Conservation (phyloP, 1,140 invertebrate genomes). For the Tribolium castaneum region DNA sequence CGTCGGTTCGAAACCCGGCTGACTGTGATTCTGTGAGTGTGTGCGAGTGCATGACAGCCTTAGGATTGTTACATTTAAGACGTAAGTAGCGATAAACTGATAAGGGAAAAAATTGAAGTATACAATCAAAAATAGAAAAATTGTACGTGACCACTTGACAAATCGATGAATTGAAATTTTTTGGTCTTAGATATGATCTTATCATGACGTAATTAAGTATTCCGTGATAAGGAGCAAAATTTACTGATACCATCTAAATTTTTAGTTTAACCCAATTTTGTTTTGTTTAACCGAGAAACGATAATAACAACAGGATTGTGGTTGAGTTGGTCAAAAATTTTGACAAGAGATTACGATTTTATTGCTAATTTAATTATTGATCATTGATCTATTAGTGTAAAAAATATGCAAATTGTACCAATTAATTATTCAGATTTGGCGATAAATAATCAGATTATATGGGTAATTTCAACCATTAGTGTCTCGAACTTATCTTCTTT, state of each 20-base stretch:
- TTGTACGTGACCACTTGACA: conserved; percentile 13
- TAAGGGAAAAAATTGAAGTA: not conserved
- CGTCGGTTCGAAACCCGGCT: conserved; percentile 14
- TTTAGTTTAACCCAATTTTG: conserved; percentile 10
- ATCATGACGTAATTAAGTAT: not conserved
- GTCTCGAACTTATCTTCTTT: not conserved
- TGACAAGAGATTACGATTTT: not conserved
- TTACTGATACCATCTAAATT: not conserved
- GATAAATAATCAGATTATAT: conserved; percentile 20
- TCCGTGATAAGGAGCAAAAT: not conserved
- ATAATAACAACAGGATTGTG: not conserved
- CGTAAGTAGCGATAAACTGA: conserved; percentile 2
- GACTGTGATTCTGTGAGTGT: conserved; percentile 34
- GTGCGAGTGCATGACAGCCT: conserved; percentile 28
- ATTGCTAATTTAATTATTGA: conserved; percentile 27
- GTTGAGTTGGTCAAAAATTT: not conserved
- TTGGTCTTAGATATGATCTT: not conserved
- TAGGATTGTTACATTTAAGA: conserved; percentile 22
- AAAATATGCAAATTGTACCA: conserved; percentile 15
- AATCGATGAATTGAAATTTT: not conserved
- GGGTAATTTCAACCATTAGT: conserved; percentile 14
- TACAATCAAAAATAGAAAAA: not conserved
- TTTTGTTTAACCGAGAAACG: not conserved
- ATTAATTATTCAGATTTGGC: conserved; percentile 22
- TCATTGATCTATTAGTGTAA: not conserved